phyloP scores from a whole-genome alignment of 2,797 vertebrate genomes.

The Hippoglossus hippoglossus region DNA sequence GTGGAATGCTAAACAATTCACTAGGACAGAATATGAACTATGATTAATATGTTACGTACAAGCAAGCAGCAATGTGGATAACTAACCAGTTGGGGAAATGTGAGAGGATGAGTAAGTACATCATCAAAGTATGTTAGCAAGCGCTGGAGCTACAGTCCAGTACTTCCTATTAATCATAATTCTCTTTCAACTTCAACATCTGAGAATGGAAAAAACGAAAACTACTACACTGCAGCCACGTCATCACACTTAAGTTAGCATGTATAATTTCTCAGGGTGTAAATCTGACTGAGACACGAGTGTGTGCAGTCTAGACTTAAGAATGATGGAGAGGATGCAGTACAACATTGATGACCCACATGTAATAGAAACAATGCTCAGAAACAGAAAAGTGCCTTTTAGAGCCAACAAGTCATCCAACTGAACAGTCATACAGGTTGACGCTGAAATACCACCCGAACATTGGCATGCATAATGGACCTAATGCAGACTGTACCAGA shows the following conservation, averaged over 20 bases:
- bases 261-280: not conserved
- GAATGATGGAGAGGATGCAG: not conserved
- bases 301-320: too few relatives aligned
- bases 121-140: not conserved
- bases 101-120: not conserved
- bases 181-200: constrained; percentile 7
- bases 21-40: not conserved
- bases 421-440: too few relatives aligned
- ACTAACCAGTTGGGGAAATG: not conserved
- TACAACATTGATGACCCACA: not conserved
- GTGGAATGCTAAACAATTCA: not conserved
- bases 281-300: too few relatives aligned
- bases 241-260: constrained; percentile 1
- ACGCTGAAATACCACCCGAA: too few relatives aligned
- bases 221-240: not conserved
- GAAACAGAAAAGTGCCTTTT: too few relatives aligned
- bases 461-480: too few relatives aligned
- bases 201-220: not conserved
- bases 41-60: not conserved
- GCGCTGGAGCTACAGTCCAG: not conserved
- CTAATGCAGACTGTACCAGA: too few relatives aligned
- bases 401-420: too few relatives aligned
- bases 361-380: too few relatives aligned
- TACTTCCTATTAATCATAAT: constrained; percentile 1
- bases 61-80: not conserved